A percentile compares a stretch with the other conserved stretches of the same genome.
phyloP scores from a whole-genome alignment of 2,888 invertebrate species.

The Lycophotia porphyrea region DNA sequence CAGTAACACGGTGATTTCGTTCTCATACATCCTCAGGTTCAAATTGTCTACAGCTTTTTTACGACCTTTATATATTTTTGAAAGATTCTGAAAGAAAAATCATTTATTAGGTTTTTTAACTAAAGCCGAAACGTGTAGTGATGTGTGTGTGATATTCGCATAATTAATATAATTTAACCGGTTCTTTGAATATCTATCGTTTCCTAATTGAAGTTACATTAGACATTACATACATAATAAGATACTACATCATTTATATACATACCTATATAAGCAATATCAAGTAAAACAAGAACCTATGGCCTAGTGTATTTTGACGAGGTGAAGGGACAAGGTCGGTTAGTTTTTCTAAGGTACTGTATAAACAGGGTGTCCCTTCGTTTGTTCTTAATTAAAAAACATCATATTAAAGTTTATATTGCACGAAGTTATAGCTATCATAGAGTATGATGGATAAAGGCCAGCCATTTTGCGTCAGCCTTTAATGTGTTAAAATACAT shows the following conservation, averaged over 20 bases:
- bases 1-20: slow-evolving; percentile 95
- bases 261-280: not conserved
- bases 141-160: no score
- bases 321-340: slow-evolving; percentile 18
- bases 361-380: slow-evolving; percentile 24
- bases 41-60: slow-evolving; percentile 92
- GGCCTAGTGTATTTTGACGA: slow-evolving; percentile 8
- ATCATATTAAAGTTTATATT: slow-evolving; percentile 25
- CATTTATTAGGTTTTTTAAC: not conserved
- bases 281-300: slow-evolving; percentile 9
- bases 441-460: no score
- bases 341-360: slow-evolving; percentile 16
- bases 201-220: not conserved
- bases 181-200: not conserved
- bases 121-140: not conserved
- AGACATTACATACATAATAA: not conserved
- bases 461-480: no score
- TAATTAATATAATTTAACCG: not conserved
- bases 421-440: slow-evolving; percentile 28
- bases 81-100: slow-evolving; percentile 88
- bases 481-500: no score
- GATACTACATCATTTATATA: not conserved
- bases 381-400: slow-evolving; percentile 20
- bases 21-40: slow-evolving; percentile 95
- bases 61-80: slow-evolving; percentile 91